Percentiles rank a stretch among this genome's conserved stretches.
These are phyloP conservation scores for Xenopus borealis DNA, from an alignment of 2,113 vertebrate genomes.

Conservation along the genomic window DNA sequence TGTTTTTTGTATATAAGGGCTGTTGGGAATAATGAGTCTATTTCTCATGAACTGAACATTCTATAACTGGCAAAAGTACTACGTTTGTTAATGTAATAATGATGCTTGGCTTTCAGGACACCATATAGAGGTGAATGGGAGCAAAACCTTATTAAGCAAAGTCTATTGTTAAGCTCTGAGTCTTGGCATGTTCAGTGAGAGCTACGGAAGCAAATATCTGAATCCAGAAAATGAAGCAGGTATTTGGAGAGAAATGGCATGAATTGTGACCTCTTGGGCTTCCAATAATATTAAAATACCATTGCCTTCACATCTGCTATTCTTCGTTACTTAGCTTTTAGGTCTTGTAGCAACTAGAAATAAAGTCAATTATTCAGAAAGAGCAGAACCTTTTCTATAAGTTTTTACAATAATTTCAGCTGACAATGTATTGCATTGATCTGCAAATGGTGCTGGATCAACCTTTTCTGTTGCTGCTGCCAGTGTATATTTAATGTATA, in stretches of 20 bases:
- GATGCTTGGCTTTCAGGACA: slow-evolving; percentile 10
- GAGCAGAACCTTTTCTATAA: background rate
- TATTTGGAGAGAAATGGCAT: slow-evolving; percentile 14
- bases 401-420: slow-evolving; percentile 11
- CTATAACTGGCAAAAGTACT: slow-evolving; percentile 9
- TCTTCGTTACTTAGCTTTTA: slow-evolving; percentile 3
- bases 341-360: background rate
- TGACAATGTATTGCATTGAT: slow-evolving; percentile 17
- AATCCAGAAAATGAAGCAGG: slow-evolving; percentile 11
- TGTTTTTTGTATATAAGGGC: background rate
- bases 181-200: slow-evolving; percentile 16
- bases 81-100: slow-evolving; percentile 24
- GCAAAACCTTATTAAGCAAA: background rate
- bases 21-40: background rate
- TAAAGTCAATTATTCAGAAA: slow-evolving; percentile 22
- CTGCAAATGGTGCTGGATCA: background rate
- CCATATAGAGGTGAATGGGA: slow-evolving; percentile 6
- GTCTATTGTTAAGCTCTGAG: slow-evolving; percentile 25
- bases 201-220: slow-evolving; percentile 11
- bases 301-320: slow-evolving; percentile 6
- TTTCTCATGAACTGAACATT: slow-evolving; percentile 15
- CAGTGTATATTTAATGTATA: too few species aligned
- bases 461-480: background rate
- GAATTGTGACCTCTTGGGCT: slow-evolving; percentile 24
- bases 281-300: slow-evolving; percentile 4